phyloP scores from a whole-genome alignment of 2,888 invertebrate genomes.

The Tineola bisselliella region DNA sequence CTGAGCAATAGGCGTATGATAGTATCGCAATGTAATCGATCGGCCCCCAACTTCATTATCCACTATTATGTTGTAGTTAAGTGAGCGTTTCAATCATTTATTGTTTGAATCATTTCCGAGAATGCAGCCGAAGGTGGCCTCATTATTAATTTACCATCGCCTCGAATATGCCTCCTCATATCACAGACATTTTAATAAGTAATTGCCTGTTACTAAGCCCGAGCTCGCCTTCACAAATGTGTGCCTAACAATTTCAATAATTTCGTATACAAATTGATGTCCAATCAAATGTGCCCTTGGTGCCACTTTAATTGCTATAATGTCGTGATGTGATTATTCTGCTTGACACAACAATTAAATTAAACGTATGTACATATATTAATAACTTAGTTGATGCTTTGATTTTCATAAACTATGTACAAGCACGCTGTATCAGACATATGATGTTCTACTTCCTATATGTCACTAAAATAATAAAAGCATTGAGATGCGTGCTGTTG shows the following conservation, averaged over 20 bases:
- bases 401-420: not conserved
- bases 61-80: not conserved
- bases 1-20: not conserved
- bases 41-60: not conserved
- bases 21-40: not conserved
- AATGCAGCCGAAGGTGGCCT: not conserved
- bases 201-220: no score
- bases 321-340: no score
- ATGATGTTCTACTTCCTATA: no score
- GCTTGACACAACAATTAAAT: not conserved
- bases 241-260: not conserved
- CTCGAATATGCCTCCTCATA: not conserved
- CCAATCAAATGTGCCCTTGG: no score
- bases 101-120: not conserved
- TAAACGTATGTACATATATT: not conserved
- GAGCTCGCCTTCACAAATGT: not conserved
- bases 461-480: no score
- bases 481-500: no score
- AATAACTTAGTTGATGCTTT: not conserved
- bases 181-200: no score
- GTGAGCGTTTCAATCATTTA: conserved; percentile 1
- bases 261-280: not conserved
- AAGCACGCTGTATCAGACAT: not conserved
- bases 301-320: no score
- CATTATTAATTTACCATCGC: not conserved